These are phyloP conservation scores for Chondrilla cf. caribensis DNA, from an alignment of 37 sponge, comb jelly and placozoan genomes.

Conservation along the genomic window DNA sequence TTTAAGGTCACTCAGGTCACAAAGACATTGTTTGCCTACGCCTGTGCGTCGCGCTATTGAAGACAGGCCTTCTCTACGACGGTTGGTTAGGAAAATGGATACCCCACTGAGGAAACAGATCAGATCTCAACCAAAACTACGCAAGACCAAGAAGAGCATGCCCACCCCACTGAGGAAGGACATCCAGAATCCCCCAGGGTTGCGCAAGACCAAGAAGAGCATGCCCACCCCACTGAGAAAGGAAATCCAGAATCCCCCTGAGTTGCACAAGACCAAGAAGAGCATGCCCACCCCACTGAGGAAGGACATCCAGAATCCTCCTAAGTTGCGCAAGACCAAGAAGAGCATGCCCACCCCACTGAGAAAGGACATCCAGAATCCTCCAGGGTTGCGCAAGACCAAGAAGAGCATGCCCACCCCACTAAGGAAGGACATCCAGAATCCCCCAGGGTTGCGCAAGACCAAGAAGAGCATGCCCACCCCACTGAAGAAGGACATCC, in stretches of 20 bases:
- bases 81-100: conserved; percentile 6
- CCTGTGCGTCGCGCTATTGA: conserved; percentile 60
- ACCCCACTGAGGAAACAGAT: conserved; percentile 43
- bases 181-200: conserved; percentile 36
- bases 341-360: conserved; percentile 61
- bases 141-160: background rate
- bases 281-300: conserved; percentile 31
- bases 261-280: conserved; percentile 40
- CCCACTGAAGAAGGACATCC: conserved; percentile 56
- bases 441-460: conserved; percentile 17
- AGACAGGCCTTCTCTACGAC: conserved; percentile 29
- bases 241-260: conserved; percentile 24
- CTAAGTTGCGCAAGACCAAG: conserved; percentile 34
- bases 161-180: conserved; percentile 10
- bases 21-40: conserved; percentile 33
- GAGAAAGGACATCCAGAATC: conserved; percentile 40
- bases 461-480: conserved; percentile 57
- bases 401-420: conserved; percentile 65
- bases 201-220: conserved; percentile 21
- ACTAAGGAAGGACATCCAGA: conserved; percentile 43
- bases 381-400: conserved; percentile 40
- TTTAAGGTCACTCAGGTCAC: background rate
- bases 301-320: conserved; percentile 34
- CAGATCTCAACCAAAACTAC: background rate
- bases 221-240: conserved; percentile 61